These are phyloP conservation scores for Gavia stellata DNA, from an alignment of 2,113 vertebrate species.

Conservation along the genomic window DNA sequence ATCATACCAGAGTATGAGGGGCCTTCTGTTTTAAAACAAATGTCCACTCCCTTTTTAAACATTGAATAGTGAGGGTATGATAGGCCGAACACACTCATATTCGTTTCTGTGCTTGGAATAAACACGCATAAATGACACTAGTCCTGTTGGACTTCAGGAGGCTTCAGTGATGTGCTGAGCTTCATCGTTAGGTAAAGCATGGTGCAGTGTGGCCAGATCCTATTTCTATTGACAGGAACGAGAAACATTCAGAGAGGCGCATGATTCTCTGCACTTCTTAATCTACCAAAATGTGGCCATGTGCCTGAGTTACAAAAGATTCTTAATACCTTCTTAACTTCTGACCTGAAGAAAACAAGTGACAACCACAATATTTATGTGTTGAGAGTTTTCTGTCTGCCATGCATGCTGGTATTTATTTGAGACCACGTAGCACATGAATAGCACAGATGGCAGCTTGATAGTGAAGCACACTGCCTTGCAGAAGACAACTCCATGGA, in stretches of 20 bases:
- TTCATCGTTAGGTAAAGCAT: neutral
- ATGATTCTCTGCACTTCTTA: neutral
- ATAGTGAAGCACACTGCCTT: neutral
- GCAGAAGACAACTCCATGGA: neutral
- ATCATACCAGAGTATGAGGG: constrained; percentile 58
- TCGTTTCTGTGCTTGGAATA: constrained; percentile 6
- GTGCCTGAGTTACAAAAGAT: neutral
- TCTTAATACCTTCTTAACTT: neutral
- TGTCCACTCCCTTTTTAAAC: constrained; percentile 58
- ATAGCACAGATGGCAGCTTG: neutral
- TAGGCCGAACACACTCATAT: constrained; percentile 7
- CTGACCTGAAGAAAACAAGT: neutral
- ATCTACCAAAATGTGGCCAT: neutral
- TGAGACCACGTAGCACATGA: neutral
- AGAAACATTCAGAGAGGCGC: neutral
- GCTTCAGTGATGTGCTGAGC: neutral
- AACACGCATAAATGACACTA: neutral
- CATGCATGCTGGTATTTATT: neutral
- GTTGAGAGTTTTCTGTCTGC: neutral
- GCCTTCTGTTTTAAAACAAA: constrained; percentile 67
- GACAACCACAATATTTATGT: neutral
- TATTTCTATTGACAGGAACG: neutral
- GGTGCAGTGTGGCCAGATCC: neutral
- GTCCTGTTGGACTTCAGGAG: neutral
- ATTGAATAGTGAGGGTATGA: neutral